Evolutionary conservation across 2,797 vertebrate genomes (phyloP), one percentile per base, ranked within the genome.

Genomic region (Heterohyrax brucei): DNA sequence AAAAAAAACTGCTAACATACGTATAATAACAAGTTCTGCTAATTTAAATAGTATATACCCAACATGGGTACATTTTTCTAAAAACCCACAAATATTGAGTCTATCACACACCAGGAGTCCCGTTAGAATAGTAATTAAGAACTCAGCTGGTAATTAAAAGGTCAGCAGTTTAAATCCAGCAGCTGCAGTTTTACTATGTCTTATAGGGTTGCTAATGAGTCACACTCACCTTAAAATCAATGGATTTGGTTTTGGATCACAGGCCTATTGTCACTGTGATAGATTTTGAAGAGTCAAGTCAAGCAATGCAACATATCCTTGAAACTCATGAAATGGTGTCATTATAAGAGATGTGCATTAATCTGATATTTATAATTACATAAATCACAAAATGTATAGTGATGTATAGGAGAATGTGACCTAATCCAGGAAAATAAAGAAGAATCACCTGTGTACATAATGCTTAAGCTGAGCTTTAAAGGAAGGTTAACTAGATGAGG

Each of bases 211-310:
- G 53, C 53, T 56, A 56, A 56, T 56, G 18, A 56, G 53, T 56
- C 12, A 13, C 13, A 56, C 13, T 56, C 53, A 56, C 13, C 53
- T 56, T 13, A 16, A 56, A 14, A 16, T 12, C 53, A 56, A 56
- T 13, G 53, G 18, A 16, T 56, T 1, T 56, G 53, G 53, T 56
- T 56, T 56, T 56, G 53, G 53, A 56, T 56, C 12, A 53, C 50
- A 53, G 8, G 50, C 50, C 50, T 8, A 39, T 39, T 39, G 28
- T 70, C 75, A 56, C 39, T 50, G 19, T 85, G 59, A 50, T 96
- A 68, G 22, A 88, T 62, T 24, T 85, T 81, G 3, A 33, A 89
- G 94, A 64, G 72, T 89, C 33, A 81, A 39, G 33, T 80, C 44
- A 81, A 93, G 30, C n/a, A 89, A 59, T 7, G 48, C 5, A 66